Base-by-base conservation (phyloP, 2,888 invertebrate genomes). In the Eurois occulta region DNA sequence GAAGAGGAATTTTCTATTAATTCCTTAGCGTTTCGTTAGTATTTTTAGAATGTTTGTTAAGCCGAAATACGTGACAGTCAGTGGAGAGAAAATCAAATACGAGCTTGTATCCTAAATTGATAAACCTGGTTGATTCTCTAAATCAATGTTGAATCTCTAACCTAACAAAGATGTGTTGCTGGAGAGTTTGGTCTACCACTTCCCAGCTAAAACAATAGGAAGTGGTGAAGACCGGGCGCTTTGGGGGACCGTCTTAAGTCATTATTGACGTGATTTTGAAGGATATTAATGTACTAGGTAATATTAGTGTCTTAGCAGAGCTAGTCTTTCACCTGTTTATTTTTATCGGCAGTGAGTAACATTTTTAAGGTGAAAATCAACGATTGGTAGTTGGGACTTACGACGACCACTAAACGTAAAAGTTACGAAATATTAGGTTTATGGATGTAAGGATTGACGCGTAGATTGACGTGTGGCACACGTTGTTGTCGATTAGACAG, bases 371-470 rank as follows among this genome's bases (percentile, higher is more conserved):
- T 62, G 32, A 35, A 35, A 62, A 24, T 38, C 24, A 64, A 64
- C 24, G 6, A 13, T 38, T 67, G 46, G 10, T 11, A 28, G 6
- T 58, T 32, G 21, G 8, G 8, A 8, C 60, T 67, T 35, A 62
- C 62, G 62, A 32, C 46, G 13, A 13, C 16, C 21, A 78, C 5
- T 16, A 41, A 38, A 28, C 52, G 58, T 6, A 10, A 24, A 35
- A 28, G 58, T 78, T 79, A 72, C 67, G 38, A 79, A 79, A 68
- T 78, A 48, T 6, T 43, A 52, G 52, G 72, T 79, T 79, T 72
- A 62, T 72, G 21, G 52, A 38, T 52, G 64, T 1, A 16, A 18
- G 38, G 46, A 65, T 38, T 72, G 67, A 67, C 43, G 66, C 46
- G n/a, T 46, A 16, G 11, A 58, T 38, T 62, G 60, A 62, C 35